A percentile compares a stretch with the other conserved stretches of the same genome.
Evolutionary conservation across 35 echinoderm and acorn worm genomes (phyloP).

Genomic region (Eucidaris tribuloides): DNA sequence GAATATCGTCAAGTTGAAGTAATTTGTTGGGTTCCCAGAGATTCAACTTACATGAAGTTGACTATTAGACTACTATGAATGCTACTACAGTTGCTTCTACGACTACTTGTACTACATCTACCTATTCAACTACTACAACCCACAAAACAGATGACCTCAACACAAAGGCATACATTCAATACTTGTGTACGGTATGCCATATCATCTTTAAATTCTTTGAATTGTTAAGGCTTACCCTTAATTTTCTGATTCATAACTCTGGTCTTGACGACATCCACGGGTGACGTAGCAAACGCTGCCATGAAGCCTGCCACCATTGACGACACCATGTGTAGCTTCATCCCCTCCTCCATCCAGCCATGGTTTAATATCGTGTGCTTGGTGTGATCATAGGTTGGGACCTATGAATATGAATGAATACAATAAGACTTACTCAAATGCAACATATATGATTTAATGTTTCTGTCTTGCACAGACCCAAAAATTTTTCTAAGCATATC

Average conservation of each 20-base stretch:
- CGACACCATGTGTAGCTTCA: slow-evolving; percentile 65
- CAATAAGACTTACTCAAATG: no score
- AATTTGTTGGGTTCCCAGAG: no score
- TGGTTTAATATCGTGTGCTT: slow-evolving; percentile 87
- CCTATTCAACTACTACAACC: no score
- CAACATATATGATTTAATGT: no score
- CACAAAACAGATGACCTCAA: no score
- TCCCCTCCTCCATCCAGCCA: slow-evolving; percentile 77
- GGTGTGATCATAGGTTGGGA: slow-evolving; percentile 85
- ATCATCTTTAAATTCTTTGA: not conserved
- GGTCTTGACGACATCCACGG: slow-evolving; percentile 94
- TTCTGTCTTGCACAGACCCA: not conserved
- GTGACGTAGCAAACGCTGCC: slow-evolving; percentile 73
- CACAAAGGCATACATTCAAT: no score
- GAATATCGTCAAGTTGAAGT: no score
- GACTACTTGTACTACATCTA: no score
- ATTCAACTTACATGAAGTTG: no score
- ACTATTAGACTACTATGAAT: no score
- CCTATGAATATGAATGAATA: slow-evolving; percentile 15
- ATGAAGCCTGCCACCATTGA: slow-evolving; percentile 91
- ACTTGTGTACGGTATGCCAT: not conserved
- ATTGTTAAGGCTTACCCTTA: slow-evolving; percentile 52
- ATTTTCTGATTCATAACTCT: slow-evolving; percentile 98
- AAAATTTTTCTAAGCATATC: not conserved
- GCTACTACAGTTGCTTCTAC: no score